Conservation (phyloP, 1,140 invertebrate genomes). For the Psix sp. region DNA sequence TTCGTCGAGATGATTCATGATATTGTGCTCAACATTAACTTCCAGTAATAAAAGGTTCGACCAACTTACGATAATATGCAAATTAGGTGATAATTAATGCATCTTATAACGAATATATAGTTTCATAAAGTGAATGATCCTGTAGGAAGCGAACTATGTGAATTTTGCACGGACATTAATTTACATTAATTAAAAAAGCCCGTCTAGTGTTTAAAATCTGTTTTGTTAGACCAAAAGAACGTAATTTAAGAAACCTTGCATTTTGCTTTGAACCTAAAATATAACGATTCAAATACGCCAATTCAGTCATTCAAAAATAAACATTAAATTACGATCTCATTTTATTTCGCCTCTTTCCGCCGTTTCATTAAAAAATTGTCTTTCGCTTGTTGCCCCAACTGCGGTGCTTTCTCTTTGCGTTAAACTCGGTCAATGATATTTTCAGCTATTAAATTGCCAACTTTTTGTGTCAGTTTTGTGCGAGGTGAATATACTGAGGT, state of each 20-base stretch:
- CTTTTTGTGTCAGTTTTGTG: slow-evolving; percentile 11
- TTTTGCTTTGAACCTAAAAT: too few relatives aligned
- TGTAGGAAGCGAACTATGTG: slow-evolving; percentile 25
- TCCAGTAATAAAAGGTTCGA: slow-evolving; percentile 19
- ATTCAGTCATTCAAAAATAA: slow-evolving; percentile 38
- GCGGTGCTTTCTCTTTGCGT: slow-evolving; percentile 60
- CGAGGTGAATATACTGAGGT: slow-evolving; percentile 5
- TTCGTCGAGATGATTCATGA: slow-evolving; percentile 29
- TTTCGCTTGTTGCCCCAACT: slow-evolving; percentile 17
- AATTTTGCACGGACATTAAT: slow-evolving; percentile 5
- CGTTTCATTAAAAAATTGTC: slow-evolving; percentile 27
- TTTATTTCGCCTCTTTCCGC: slow-evolving; percentile 2
- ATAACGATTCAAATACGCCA: too few relatives aligned
- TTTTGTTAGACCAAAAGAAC: slow-evolving; percentile 14
- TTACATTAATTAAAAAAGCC: slow-evolving; percentile 4
- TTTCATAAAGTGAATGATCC: slow-evolving; percentile 44
- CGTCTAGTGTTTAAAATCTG: background rate
- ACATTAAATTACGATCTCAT: background rate
- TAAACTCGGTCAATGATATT: slow-evolving; percentile 63
- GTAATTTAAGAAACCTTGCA: slow-evolving; percentile 12
- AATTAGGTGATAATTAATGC: slow-evolving; percentile 38
- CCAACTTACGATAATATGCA: slow-evolving; percentile 36
- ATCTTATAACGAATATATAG: slow-evolving; percentile 45
- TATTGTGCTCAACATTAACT: slow-evolving; percentile 46
- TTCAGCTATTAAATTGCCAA: slow-evolving; percentile 24